These are phyloP conservation scores for Clarias batrachus DNA, from an alignment of 2,113 vertebrate species.

Conservation along the genomic window DNA sequence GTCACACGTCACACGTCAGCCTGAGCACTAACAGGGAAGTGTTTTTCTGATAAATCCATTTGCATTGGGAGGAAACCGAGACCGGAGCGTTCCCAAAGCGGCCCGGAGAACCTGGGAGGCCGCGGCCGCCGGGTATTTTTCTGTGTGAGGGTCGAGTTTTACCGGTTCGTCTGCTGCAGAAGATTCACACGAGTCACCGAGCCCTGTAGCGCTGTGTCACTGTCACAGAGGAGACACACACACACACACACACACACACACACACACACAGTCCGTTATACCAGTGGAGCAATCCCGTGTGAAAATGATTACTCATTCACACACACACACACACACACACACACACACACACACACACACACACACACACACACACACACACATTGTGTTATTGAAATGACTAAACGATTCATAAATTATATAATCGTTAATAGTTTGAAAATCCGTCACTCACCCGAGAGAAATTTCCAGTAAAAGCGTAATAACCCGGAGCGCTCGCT, in stretches of 20 bases:
- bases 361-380: neutral
- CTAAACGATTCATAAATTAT: neutral
- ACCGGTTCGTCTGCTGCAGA: constrained; percentile 13
- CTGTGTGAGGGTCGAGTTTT: constrained; percentile 25
- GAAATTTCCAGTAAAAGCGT: neutral
- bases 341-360: neutral
- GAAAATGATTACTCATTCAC: constrained; percentile 5
- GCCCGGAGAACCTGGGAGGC: neutral
- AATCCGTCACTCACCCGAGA: neutral
- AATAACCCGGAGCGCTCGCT: neutral
- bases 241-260: constrained; percentile 26
- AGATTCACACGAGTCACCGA: constrained; percentile 26
- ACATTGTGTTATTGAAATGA: neutral
- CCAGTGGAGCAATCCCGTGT: constrained; percentile 18
- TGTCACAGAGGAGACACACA: constrained; percentile 7
- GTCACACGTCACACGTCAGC: neutral
- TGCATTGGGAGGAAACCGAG: neutral
- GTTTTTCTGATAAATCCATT: neutral
- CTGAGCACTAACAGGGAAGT: neutral
- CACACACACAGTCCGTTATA: constrained; percentile 30
- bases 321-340: neutral
- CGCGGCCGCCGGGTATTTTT: neutral
- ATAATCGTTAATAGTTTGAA: neutral
- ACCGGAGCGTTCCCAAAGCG: neutral
- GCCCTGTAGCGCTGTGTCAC: constrained; percentile 17